Conservation (phyloP, 2,797 vertebrate genomes). For the Hozukius guyotensis region DNA sequence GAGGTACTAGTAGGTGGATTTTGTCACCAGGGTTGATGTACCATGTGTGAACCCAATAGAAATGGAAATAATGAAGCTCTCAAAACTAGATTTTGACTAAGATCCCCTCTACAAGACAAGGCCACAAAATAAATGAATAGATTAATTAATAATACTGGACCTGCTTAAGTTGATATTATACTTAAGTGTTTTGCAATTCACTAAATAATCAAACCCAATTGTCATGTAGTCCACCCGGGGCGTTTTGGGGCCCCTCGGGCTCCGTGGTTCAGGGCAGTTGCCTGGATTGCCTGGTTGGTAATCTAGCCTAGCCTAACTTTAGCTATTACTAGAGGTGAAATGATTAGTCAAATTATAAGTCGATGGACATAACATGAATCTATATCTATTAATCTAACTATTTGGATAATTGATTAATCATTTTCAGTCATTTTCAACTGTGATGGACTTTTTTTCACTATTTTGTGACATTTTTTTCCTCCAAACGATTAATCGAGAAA, state of each 20-base stretch:
- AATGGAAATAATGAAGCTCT: not conserved
- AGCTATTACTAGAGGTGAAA: not conserved
- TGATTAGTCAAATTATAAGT: not conserved
- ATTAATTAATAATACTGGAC: not conserved
- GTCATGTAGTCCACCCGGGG: not conserved
- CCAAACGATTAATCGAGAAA: too few relatives aligned
- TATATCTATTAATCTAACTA: not conserved
- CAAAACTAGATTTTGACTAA: not conserved
- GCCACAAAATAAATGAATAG: not conserved
- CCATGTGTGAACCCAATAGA: not conserved
- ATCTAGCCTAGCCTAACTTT: fast-evolving
- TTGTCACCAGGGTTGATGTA: not conserved
- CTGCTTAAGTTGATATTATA: not conserved
- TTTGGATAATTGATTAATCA: not conserved
- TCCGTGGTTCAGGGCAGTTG: not conserved
- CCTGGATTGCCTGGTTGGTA: not conserved
- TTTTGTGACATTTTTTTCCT: not conserved
- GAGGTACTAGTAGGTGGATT: too few relatives aligned
- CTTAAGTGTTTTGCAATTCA: not conserved
- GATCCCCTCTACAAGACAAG: not conserved
- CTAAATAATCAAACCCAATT: too few relatives aligned
- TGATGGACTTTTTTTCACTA: not conserved
- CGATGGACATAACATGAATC: not conserved
- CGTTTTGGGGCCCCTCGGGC: fast-evolving
- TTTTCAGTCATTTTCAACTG: not conserved